phyloP scores from a whole-genome alignment of 2,888 invertebrate genomes.

The Thysanoteuthis rhombus region DNA sequence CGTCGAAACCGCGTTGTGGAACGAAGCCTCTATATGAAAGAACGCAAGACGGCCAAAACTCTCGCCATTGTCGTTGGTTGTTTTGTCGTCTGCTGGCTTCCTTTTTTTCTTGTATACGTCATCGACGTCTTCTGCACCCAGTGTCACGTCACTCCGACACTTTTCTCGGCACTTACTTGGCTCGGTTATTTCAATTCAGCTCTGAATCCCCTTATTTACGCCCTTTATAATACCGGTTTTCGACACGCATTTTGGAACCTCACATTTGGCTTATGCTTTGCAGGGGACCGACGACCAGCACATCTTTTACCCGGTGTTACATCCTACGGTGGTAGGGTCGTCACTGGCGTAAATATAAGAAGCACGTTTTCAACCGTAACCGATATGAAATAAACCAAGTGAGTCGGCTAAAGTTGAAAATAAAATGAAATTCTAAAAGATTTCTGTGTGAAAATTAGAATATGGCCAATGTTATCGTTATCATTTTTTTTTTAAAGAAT shows the following conservation, averaged over 20 bases:
- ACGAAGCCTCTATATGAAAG: slow-evolving; percentile 73
- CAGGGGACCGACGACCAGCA: neutral
- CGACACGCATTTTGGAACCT: slow-evolving; percentile 74
- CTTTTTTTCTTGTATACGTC: slow-evolving; percentile 85
- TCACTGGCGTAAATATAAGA: neutral
- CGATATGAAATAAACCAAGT: neutral
- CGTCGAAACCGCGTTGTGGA: slow-evolving; percentile 24
- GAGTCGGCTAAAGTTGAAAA: no score
- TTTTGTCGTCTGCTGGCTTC: slow-evolving; percentile 88
- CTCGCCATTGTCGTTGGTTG: slow-evolving; percentile 87
- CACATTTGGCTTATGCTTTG: slow-evolving; percentile 71
- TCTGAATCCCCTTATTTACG: slow-evolving; percentile 90
- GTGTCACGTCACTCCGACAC: slow-evolving; percentile 67
- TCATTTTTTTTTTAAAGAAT: neutral
- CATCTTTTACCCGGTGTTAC: neutral
- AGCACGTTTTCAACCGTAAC: neutral
- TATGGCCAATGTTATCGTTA: neutral
- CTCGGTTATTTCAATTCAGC: slow-evolving; percentile 89
- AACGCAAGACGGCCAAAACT: slow-evolving; percentile 89
- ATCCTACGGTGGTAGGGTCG: neutral
- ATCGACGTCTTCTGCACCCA: slow-evolving; percentile 81
- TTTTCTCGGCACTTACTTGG: slow-evolving; percentile 85
- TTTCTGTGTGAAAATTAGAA: neutral
- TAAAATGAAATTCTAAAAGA: neutral
- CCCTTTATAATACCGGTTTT: slow-evolving; percentile 84